Evolutionary conservation across 2,888 invertebrate species (phyloP).

Genomic region (Drosophila niveifrons): DNA sequence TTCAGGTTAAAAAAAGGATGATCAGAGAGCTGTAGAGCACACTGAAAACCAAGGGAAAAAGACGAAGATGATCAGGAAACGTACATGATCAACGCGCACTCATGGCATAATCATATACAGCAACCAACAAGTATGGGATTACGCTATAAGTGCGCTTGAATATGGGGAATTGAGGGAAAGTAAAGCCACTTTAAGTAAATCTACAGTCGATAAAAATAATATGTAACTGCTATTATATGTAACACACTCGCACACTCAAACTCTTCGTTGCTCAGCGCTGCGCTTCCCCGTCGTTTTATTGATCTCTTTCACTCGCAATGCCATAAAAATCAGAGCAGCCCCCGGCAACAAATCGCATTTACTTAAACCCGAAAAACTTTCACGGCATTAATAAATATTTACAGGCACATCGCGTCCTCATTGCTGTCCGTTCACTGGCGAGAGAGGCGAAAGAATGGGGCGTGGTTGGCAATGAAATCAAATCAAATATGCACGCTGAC

Average conservation of each 20-base stretch:
- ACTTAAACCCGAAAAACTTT: slow-evolving; percentile 61
- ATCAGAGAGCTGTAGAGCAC: slow-evolving; percentile 37
- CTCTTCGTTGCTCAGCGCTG: not conserved
- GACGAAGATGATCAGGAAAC: not conserved
- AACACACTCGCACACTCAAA: too few relatives aligned
- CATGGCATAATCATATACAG: slow-evolving; percentile 6
- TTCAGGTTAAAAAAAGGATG: slow-evolving; percentile 35
- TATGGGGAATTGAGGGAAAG: not conserved
- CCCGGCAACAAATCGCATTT: slow-evolving; percentile 56
- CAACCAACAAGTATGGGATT: not conserved
- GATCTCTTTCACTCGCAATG: slow-evolving; percentile 33
- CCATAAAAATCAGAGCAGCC: slow-evolving; percentile 72
- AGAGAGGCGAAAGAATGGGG: slow-evolving; percentile 16
- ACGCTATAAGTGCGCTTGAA: not conserved
- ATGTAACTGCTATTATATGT: slow-evolving; percentile 11
- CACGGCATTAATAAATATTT: slow-evolving; percentile 78
- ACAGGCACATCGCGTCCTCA: slow-evolving; percentile 78
- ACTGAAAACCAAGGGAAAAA: not conserved
- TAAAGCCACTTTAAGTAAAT: slow-evolving; percentile 22
- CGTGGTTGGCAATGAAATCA: slow-evolving; percentile 75
- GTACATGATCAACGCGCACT: not conserved
- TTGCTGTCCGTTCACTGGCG: slow-evolving; percentile 29
- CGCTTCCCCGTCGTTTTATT: slow-evolving; percentile 26
- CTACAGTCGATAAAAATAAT: slow-evolving; percentile 39
- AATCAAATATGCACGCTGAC: slow-evolving; percentile 80